Percentiles rank a stretch among this genome's conserved stretches.
phyloP scores from a whole-genome alignment of 2,888 invertebrate species.

The Cerastis rubricosa region DNA sequence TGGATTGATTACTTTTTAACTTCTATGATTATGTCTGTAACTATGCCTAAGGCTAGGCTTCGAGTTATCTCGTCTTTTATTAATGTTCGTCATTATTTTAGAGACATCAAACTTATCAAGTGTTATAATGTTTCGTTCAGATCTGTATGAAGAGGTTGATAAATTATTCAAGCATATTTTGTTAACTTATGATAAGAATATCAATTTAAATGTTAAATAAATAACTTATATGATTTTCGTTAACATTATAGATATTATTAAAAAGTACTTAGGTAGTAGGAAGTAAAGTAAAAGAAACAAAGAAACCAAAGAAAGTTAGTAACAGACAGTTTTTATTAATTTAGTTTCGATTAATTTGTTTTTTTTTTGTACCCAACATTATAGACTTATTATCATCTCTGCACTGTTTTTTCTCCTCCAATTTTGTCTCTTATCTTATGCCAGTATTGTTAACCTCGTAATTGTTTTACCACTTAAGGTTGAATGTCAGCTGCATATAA shows the following conservation, averaged over 20 bases:
- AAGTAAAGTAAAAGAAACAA: neutral
- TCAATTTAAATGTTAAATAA: constrained; percentile 24
- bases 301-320: neutral
- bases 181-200: constrained; percentile 35
- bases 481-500: neutral
- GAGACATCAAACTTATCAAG: constrained; percentile 77
- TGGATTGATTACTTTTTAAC: constrained; percentile 90
- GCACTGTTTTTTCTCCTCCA: neutral
- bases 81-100: constrained; percentile 83
- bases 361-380: neutral
- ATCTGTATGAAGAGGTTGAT: constrained; percentile 40
- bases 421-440: neutral
- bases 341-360: neutral
- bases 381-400: neutral
- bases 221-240: constrained; percentile 14
- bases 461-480: neutral
- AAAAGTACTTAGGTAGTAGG: no score
- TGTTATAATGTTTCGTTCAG: constrained; percentile 54
- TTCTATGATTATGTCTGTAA: constrained; percentile 86
- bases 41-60: constrained; percentile 81
- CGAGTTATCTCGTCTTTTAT: constrained; percentile 79
- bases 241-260: neutral
- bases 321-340: neutral
- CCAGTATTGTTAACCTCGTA: neutral
- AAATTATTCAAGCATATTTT: constrained; percentile 48